Base-by-base conservation (phyloP, 2,888 invertebrate genomes). In the Abscondita cerata region DNA sequence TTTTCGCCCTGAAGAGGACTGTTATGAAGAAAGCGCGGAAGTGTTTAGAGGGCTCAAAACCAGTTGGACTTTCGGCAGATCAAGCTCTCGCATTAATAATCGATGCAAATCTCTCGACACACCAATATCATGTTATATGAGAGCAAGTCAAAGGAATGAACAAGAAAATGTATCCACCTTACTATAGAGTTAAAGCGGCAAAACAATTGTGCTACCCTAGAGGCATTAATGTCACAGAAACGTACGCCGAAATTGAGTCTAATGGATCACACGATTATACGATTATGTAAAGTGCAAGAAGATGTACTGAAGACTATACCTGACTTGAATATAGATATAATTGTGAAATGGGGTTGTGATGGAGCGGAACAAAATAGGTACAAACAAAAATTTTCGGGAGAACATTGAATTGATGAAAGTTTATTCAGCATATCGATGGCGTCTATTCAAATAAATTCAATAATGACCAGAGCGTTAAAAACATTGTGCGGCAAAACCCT, bases 131-230 rank as follows among this genome's bases (percentile, higher is more conserved):
- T 34, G 6, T 51, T 6, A 16, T 51, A 11, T 36, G 36, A 12
- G 4, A 12, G 5, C 34, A 51, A 36, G 13, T 36, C 9, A 13
- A 13, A 13, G 2, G 1, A 9, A 16, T 36, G 6, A 25, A 48
- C 18, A 31, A 13, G 6, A 9, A 2, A 9, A 9, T 31, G 9
- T 51, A 51, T 36, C 36, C 36, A 5, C 12, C 36, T 9, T 51
- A 51, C 12, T 16, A 51, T 51, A 51, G 16, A 36, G 34, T 33
- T 13, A 51, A 51, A 51, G 34, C 2, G 33, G 51, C 51, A 4
- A 51, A 51, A 31, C 8, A 31, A 16, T 11, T 51, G 16, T 51
- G 51, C n/a, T 34, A 51, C 18, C 51, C 33, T 15, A 15, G 6
- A 12, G 13, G 2, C 2, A 33, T 51, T 16, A 36, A 2, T 51